Conservation (phyloP, 1,140 invertebrate species). For the Homarus americanus region DNA sequence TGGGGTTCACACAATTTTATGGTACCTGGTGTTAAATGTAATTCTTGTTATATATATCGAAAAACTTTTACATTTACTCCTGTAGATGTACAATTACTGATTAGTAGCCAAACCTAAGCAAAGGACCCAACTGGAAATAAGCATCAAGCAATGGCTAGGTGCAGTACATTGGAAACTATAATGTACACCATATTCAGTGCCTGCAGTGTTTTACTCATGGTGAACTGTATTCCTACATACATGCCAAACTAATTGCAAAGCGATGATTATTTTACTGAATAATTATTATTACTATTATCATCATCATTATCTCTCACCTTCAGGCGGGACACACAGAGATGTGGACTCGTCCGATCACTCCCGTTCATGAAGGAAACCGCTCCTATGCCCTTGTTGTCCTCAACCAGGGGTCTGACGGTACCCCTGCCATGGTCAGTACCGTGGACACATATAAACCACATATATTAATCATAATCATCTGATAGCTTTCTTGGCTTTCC, state of each 20-base stretch:
- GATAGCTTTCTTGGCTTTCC: no score
- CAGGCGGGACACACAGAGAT: constrained; percentile 94
- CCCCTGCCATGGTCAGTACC: constrained; percentile 87
- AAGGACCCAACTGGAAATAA: no score
- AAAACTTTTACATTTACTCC: no score
- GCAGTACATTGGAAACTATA: no score
- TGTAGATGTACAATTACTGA: no score
- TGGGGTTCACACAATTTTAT: no score
- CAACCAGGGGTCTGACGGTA: constrained; percentile 92
- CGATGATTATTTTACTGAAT: not conserved
- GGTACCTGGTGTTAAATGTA: no score
- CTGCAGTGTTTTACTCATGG: not conserved
- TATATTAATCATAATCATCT: no score
- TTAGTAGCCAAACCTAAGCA: no score
- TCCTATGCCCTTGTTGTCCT: constrained; percentile 93
- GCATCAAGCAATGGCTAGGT: no score
- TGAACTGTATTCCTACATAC: not conserved
- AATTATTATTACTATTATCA: not conserved
- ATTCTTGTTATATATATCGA: no score
- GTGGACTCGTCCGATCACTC: constrained; percentile 92
- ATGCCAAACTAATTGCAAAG: not conserved
- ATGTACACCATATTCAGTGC: no score
- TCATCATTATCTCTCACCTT: constrained; percentile 56
- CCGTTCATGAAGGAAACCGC: constrained; percentile 88
- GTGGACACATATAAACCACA: not conserved